Percentiles rank a stretch among this genome's conserved stretches.
Conservation (phyloP, 2,888 invertebrate genomes). For the Ypsolopha sequella region DNA sequence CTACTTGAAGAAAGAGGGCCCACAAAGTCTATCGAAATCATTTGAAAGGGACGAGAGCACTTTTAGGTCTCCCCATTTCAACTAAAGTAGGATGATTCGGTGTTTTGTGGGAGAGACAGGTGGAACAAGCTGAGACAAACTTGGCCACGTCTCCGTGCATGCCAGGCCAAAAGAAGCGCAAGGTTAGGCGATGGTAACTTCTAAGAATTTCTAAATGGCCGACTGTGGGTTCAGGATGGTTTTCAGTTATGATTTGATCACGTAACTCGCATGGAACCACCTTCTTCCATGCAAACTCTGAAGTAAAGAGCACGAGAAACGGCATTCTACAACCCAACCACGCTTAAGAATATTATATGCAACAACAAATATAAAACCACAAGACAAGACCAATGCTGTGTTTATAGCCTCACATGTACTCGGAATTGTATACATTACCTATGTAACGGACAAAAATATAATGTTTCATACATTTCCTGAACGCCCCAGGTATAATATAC, state of each 20-base stretch:
- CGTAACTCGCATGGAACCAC: slow-evolving; percentile 11
- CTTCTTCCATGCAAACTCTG: slow-evolving; percentile 12
- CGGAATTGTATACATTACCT: no score
- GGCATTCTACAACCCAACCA: no score
- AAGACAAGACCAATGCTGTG: no score
- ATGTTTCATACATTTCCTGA: no score
- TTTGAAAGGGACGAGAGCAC: slow-evolving; percentile 14
- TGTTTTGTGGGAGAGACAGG: slow-evolving; percentile 9
- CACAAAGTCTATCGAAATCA: no score
- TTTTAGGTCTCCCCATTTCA: slow-evolving; percentile 15
- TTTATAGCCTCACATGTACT: no score
- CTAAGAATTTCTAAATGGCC: slow-evolving; percentile 16
- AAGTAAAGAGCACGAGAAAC: no score
- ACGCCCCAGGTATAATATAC: no score
- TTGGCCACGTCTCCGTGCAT: slow-evolving; percentile 12
- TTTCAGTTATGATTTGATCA: slow-evolving; percentile 3
- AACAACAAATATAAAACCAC: no score
- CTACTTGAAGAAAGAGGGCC: no score
- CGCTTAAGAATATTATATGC: no score
- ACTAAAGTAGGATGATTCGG: slow-evolving; percentile 11
- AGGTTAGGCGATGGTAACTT: slow-evolving; percentile 12
- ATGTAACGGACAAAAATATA: no score
- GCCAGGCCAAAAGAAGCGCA: slow-evolving; percentile 14
- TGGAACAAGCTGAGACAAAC: slow-evolving; percentile 10
- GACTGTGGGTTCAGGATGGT: slow-evolving; percentile 11